Conservation (phyloP, 1,140 invertebrate species). For the Drosophila watanabei region DNA sequence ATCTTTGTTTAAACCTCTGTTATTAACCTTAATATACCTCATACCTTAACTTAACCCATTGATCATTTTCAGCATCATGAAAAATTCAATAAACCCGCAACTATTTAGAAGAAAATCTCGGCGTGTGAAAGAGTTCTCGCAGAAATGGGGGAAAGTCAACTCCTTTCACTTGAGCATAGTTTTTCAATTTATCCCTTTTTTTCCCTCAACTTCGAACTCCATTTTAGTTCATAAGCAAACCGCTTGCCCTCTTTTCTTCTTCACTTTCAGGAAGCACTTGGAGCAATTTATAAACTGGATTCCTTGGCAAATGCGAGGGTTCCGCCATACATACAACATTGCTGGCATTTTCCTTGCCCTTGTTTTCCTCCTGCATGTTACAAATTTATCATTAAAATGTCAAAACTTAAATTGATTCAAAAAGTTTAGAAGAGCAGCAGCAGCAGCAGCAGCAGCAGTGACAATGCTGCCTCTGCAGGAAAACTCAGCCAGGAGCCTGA, state of each 20-base stretch:
- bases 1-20: too few relatives aligned
- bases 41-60: neutral
- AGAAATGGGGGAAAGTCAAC: slow-evolving; percentile 20
- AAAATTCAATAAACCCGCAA: slow-evolving; percentile 10
- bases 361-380: slow-evolving; percentile 64
- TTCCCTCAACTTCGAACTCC: slow-evolving; percentile 15
- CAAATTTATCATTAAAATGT: slow-evolving; percentile 85
- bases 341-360: slow-evolving; percentile 62
- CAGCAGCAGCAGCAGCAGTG: slow-evolving; percentile 40
- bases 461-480: slow-evolving; percentile 35
- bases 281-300: slow-evolving; percentile 73
- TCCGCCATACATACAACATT: slow-evolving; percentile 26
- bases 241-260: slow-evolving; percentile 19
- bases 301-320: slow-evolving; percentile 39
- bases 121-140: slow-evolving; percentile 5
- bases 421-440: slow-evolving; percentile 59
- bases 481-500: slow-evolving; percentile 28
- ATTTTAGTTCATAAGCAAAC: slow-evolving; percentile 47
- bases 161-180: slow-evolving; percentile 39
- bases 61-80: slow-evolving; percentile 9
- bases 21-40: neutral
- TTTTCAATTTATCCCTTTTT: slow-evolving; percentile 36
- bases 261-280: slow-evolving; percentile 33
- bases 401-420: slow-evolving; percentile 84
- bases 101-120: slow-evolving; percentile 29